Conservation (phyloP, 2,888 invertebrate species). For the Stramonita haemastoma region DNA sequence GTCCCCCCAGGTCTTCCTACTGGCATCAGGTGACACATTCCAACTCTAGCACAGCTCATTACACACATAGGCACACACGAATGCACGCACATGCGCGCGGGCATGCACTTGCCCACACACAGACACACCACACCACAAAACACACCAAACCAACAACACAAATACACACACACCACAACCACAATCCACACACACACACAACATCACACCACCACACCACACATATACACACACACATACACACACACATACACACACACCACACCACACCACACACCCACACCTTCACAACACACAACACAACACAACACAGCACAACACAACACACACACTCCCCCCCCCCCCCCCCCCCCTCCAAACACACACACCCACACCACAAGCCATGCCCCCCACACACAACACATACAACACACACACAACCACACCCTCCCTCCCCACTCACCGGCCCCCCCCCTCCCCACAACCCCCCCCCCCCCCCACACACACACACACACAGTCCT, state of each 20-base stretch:
- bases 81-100: neutral
- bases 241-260: conserved; percentile 22
- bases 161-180: conserved; percentile 27
- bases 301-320: conserved; percentile 16
- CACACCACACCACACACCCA: conserved; percentile 16
- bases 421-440: neutral
- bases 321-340: conserved; percentile 33
- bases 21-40: too few species aligned
- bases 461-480: neutral
- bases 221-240: conserved; percentile 33
- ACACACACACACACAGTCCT: too few species aligned
- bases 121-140: neutral
- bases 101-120: neutral
- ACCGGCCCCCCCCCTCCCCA: neutral
- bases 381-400: neutral
- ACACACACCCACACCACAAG: neutral
- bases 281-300: conserved; percentile 4
- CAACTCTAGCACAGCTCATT: too few species aligned
- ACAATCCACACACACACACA: conserved; percentile 31
- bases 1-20: too few species aligned
- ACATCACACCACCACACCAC: conserved; percentile 23
- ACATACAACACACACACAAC: conserved; percentile 7
- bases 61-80: too few species aligned
- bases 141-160: conserved; percentile 8
- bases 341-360: neutral